Conservation (phyloP, 2,797 vertebrate genomes). For the Knipowitschia caucasica region DNA sequence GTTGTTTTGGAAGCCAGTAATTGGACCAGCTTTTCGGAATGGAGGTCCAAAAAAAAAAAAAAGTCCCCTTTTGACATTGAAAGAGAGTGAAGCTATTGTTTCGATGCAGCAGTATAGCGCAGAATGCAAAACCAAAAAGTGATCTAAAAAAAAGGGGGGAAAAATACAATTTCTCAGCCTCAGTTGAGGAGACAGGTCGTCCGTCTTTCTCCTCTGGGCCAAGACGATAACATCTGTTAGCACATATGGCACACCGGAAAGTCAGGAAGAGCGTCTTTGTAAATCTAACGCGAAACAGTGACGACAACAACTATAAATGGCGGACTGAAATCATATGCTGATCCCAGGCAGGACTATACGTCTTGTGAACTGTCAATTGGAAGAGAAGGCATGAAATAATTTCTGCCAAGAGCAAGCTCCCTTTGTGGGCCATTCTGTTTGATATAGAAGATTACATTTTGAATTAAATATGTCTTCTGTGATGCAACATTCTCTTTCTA, state of each 20-base stretch:
- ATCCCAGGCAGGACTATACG: conserved; percentile 40
- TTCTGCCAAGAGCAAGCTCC: neutral
- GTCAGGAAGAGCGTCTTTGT: conserved; percentile 60
- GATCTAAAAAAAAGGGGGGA: neutral
- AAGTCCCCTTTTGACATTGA: conserved; percentile 26
- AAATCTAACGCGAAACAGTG: conserved; percentile 67
- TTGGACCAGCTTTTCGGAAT: conserved; percentile 20
- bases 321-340: conserved; percentile 58
- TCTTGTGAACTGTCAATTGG: conserved; percentile 28
- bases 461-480: conserved; percentile 37
- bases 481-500: conserved; percentile 24
- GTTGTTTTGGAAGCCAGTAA: conserved; percentile 14
- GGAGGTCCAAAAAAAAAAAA: conserved; percentile 8
- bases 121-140: conserved; percentile 48
- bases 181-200: conserved; percentile 74
- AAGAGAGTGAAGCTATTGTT: conserved; percentile 39
- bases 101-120: conserved; percentile 31
- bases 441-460: conserved; percentile 28
- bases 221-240: conserved; percentile 75
- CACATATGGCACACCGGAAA: conserved; percentile 70
- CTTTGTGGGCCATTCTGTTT: conserved; percentile 9
- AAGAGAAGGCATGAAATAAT: conserved; percentile 2
- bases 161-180: conserved; percentile 71
- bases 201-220: conserved; percentile 70
- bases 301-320: conserved; percentile 47